Percentiles rank a stretch among this genome's conserved stretches.
phyloP scores from a whole-genome alignment of 2,888 invertebrate genomes.

The Acleris cristana region DNA sequence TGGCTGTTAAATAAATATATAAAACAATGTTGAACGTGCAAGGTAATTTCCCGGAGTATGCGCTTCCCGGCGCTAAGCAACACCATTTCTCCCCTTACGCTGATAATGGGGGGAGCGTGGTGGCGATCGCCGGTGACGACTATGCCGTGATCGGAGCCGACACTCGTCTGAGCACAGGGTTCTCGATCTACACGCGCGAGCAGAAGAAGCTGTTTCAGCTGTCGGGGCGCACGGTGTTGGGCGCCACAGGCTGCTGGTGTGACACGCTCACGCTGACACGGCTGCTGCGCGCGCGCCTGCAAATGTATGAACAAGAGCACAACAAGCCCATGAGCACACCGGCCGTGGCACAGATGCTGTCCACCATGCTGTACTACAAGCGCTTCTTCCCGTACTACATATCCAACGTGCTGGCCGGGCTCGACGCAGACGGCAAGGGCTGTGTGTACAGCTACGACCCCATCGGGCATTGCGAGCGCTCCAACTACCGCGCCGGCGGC shows the following conservation, averaged over 20 bases:
- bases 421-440: constrained; percentile 97
- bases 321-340: constrained; percentile 95
- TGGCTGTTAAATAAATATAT: constrained; percentile 24
- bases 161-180: constrained; percentile 95
- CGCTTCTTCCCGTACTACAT: constrained; percentile 99
- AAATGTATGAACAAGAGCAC: constrained; percentile 98
- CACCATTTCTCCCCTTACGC: constrained; percentile 80
- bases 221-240: constrained; percentile 93
- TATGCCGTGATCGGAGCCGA: constrained; percentile 98
- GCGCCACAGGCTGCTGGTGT: constrained; percentile 98
- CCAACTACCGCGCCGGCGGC: constrained; percentile 94
- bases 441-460: constrained; percentile 98
- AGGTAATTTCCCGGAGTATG: constrained; percentile 75
- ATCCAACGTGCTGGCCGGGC: constrained; percentile 96
- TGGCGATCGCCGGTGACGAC: constrained; percentile 98
- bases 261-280: constrained; percentile 96
- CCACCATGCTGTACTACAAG: constrained; percentile 97
- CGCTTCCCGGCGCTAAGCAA: constrained; percentile 80
- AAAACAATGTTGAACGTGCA: constrained; percentile 65
- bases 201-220: constrained; percentile 94
- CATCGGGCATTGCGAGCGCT: constrained; percentile 96
- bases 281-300: constrained; percentile 92
- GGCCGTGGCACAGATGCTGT: constrained; percentile 97
- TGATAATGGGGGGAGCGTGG: constrained; percentile 91
- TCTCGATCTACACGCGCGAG: constrained; percentile 94